Conservation (phyloP, 2,113 vertebrate species). For the Rhinoptilus africanus region DNA sequence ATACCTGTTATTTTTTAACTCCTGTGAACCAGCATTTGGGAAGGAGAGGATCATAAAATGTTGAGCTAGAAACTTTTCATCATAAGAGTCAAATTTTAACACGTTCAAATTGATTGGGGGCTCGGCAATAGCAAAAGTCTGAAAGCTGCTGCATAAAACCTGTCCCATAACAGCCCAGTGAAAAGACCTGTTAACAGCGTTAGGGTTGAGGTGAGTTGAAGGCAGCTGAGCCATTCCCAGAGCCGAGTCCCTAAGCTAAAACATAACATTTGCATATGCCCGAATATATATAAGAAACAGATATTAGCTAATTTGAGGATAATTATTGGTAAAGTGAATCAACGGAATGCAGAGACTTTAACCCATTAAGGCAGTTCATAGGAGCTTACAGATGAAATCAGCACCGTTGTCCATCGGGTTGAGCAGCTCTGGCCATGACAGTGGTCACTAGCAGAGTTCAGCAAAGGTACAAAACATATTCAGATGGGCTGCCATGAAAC, state of each 20-base stretch:
- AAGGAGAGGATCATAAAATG: slow-evolving; percentile 25
- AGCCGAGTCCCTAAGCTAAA: neutral
- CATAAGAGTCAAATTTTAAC: slow-evolving; percentile 49
- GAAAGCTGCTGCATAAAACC: slow-evolving; percentile 20
- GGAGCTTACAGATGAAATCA: neutral
- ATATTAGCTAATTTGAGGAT: neutral
- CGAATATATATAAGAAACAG: neutral
- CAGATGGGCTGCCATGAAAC: neutral
- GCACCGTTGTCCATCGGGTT: accelerated
- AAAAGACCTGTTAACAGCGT: neutral
- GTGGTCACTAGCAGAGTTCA: neutral
- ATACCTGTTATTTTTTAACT: slow-evolving; percentile 69
- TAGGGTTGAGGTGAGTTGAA: neutral
- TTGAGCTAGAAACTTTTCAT: slow-evolving; percentile 53
- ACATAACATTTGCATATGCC: neutral
- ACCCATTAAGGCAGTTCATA: neutral
- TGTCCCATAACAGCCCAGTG: slow-evolving; percentile 5
- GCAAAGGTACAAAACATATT: neutral
- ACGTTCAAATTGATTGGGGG: slow-evolving; percentile 31
- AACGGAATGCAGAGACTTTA: neutral
- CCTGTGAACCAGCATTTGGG: slow-evolving; percentile 55
- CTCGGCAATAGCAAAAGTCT: slow-evolving; percentile 53
- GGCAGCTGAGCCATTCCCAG: neutral
- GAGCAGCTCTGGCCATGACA: neutral
- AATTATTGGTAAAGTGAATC: neutral